Base-by-base conservation (phyloP, 2,888 invertebrate species). In the Tupiocoris notatus region DNA sequence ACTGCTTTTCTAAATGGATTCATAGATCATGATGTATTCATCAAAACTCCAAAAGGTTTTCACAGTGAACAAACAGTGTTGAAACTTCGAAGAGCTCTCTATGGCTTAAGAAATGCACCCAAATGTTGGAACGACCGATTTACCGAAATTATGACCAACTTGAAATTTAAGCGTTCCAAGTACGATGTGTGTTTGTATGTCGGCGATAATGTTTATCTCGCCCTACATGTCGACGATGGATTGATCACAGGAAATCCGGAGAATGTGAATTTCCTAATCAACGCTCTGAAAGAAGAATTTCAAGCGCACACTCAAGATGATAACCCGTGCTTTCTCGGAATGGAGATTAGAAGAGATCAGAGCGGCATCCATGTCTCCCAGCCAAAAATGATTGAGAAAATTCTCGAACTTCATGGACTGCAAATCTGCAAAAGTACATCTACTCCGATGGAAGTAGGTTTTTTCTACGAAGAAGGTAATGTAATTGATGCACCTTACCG, bases 391-490 rank as follows among this genome's bases (percentile, higher is more conserved):
- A 68, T 74, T 25, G 25, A 77, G 7, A 70, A 71, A 22, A 18
- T 67, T 25, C 2, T 71, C 17, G 22, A 61, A n/a, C n/a, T 17
- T 1, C 61, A 61, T 17, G 25, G 22, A 1, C 22, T 78, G 77
- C 59, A 68, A 21, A 58, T 67, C 18, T 74, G 64, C 63, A 3
- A 22, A 67, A 21, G 18, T 20, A 24, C 59, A 22, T 25, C 57
- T 1, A 78, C 78, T 2, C 77, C 71, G 54, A 78, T 78, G 78
- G 78, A 76, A 25, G 62, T 76, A 6, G 25, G 58, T n/a, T 78
- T 71, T n/a, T 24, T 73, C 54, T 22, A 24, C 12, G 68, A 68
- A 25, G 66, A 64, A 1, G 21, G 16, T 12, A 63, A 76, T 65
- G 9, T 57, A 21, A 12, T 23, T 3, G 73, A 65, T 24, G 39